These are phyloP conservation scores for Drosophila subobscura DNA, from an alignment of 1,140 invertebrate genomes.

Conservation along the genomic window DNA sequence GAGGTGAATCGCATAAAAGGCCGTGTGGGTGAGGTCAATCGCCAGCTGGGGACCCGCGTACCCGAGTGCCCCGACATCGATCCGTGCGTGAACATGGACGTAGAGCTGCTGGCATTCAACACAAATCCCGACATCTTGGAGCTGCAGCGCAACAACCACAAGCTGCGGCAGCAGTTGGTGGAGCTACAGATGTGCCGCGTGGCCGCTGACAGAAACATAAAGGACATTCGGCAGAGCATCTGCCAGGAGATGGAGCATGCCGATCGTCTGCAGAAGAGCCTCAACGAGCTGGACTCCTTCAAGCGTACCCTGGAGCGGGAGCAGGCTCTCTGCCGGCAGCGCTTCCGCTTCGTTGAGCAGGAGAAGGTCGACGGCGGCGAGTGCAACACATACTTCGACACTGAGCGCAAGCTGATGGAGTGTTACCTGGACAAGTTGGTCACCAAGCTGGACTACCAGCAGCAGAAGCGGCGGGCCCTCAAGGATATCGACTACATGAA, in stretches of 20 bases:
- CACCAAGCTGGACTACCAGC: background rate
- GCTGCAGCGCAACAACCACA: constrained; percentile 23
- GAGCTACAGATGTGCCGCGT: constrained; percentile 19
- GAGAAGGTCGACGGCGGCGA: constrained; percentile 27
- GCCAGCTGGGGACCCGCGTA: background rate
- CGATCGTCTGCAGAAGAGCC: background rate
- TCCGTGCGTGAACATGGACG: constrained; percentile 5
- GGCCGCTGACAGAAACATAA: background rate
- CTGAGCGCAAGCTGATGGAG: rapidly evolving
- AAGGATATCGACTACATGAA: constrained; percentile 3
- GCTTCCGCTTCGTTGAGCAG: constrained; percentile 22
- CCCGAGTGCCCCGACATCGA: constrained; percentile 27
- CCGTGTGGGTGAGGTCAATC: constrained; percentile 14
- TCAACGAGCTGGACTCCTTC: constrained; percentile 41
- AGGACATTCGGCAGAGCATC: background rate
- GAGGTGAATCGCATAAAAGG: constrained; percentile 20
- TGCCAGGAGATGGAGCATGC: constrained; percentile 1
- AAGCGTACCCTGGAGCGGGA: constrained; percentile 29
- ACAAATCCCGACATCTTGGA: constrained; percentile 20
- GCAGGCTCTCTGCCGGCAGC: constrained; percentile 30
- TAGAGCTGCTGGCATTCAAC: constrained; percentile 8
- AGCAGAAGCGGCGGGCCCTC: background rate
- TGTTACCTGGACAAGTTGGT: background rate
- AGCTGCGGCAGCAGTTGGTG: constrained; percentile 30
- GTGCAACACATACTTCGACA: background rate